Base-by-base conservation (phyloP, 2,113 vertebrate genomes). In the Hydropotes inermis region DNA sequence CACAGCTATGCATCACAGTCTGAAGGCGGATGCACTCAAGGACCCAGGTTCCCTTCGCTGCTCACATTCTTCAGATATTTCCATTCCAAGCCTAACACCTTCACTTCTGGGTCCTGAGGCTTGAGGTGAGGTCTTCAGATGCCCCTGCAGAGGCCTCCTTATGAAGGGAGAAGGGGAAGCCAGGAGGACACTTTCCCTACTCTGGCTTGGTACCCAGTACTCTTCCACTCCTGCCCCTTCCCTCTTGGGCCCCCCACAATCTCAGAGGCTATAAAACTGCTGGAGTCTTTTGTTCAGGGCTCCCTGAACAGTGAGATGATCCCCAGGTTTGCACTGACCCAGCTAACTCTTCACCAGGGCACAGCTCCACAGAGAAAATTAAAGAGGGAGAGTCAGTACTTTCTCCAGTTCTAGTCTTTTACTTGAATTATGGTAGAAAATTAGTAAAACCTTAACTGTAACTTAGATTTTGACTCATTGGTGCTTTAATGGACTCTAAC, bases 1-100 rank as follows among this genome's bases (percentile, higher is more conserved):
- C 61, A 30, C 12, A 28, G 76, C 39, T 5, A 9, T 11, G 33
- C 28, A 25, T 16, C 0, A 0, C 7, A 1, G 10, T 39, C 28
- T 27, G 54, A 78, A 12, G 10, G 33, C 13, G 30, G 9, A 52
- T 10, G 5, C 14, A 30, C 54, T 64, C 6, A 36, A 39, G 45
- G 36, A 33, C 30, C 43, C 12, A 7, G 50, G 14, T 27, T 15
- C 27, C 3, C n/a, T 52, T 36, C 0, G 7, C 30, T 16, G 11
- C 47, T 83, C 93, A 57, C 30, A 47, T 13, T 25, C 14, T 64
- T 70, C 4, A 23, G 28, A 2, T 76, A 33, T 39, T 43, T 67
- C 39, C 15, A 76, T 23, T n/a, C 25, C 3, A 3, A 64, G 55
- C 33, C 57, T 2, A 2, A 57, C 13, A 21, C 54, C 33, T 84